Base-by-base conservation (phyloP, 1,140 invertebrate genomes). In the Wasmannia auropunctata region DNA sequence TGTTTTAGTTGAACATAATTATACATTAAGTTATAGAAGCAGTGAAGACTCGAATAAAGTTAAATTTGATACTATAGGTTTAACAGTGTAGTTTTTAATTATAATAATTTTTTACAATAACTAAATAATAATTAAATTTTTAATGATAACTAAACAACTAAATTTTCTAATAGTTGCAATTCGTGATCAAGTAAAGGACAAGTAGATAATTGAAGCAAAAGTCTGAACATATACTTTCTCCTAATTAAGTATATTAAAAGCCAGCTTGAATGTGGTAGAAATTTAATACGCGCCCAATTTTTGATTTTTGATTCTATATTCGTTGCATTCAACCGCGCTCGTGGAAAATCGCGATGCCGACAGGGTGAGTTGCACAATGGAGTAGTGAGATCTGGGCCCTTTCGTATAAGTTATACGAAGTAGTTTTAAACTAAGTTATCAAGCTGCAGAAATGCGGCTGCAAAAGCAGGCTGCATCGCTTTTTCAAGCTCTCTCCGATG, bases 351-450 rank as follows among this genome's bases (percentile, higher is more conserved):
- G 76, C 31, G 16, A 51, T 31, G 43, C 43, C 62, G 62, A 28
- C 31, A 19, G n/a, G 16, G 22, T 34, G 4, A 63, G 22, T 65
- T 25, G 43, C 25, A 69, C 46, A 65, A 80, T 40, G 37, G 67
- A 19, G 8, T 28, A n/a, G 34, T 10, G 46, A 69, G 46, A 80
- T 25, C 51, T n/a, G 67, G 28, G 56, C 34, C 37, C 67, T 83
- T 83, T 74, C 46, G 79, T 72, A n/a, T n/a, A 72, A 83, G 25
- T 83, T 62, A 40, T 19, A 56, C 63, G 28, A 80, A 86, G 54
- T 86, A 88, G 72, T 89, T 88, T 56, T 37, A 81, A 89, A 88
- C 75, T 56, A 72, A 89, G 76, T 86, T 88, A 86, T 70, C 31
- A 51, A 28, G 54, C 34, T 62, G 56, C 49, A 77, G 72, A 83